A percentile compares a stretch with the other conserved stretches of the same genome.
Evolutionary conservation across 2,888 invertebrate genomes (phyloP).

Genomic region (Tetropium fuscum): DNA sequence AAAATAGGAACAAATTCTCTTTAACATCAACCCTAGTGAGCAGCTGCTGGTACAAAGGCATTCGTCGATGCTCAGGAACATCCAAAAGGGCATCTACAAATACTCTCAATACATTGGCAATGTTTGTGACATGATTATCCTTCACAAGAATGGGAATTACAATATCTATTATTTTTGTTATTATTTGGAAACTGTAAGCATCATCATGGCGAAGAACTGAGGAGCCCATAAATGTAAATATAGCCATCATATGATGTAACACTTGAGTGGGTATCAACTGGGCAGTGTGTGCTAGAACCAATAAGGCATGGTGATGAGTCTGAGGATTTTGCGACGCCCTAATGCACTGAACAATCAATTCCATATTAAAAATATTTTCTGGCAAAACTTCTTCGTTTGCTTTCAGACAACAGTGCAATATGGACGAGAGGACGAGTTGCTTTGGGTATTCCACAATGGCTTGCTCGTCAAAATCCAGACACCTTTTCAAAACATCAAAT

Average conservation of each 20-base stretch:
- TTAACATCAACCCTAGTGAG: slow-evolving; percentile 77
- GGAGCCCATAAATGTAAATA: slow-evolving; percentile 98
- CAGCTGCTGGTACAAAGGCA: slow-evolving; percentile 83
- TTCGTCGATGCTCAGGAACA: slow-evolving; percentile 92
- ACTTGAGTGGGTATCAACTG: slow-evolving; percentile 85
- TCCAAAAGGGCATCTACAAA: slow-evolving; percentile 93
- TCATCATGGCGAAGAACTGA: slow-evolving; percentile 94
- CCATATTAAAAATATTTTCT: slow-evolving; percentile 73
- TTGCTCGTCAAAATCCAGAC: slow-evolving; percentile 85
- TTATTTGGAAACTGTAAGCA: slow-evolving; percentile 94
- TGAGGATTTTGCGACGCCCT: slow-evolving; percentile 93
- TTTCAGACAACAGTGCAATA: slow-evolving; percentile 79
- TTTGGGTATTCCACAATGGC: slow-evolving; percentile 88
- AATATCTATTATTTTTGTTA: slow-evolving; percentile 89
- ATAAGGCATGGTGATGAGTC: slow-evolving; percentile 93
- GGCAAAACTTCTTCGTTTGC: slow-evolving; percentile 69
- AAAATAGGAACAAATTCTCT: slow-evolving; percentile 78
- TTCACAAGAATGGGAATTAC: slow-evolving; percentile 83
- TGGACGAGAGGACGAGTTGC: slow-evolving; percentile 83
- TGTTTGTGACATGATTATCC: slow-evolving; percentile 59
- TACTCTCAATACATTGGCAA: slow-evolving; percentile 80
- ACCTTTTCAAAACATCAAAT: slow-evolving; percentile 83
- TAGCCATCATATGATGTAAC: slow-evolving; percentile 93
- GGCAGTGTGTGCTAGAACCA: slow-evolving; percentile 85
- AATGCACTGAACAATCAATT: slow-evolving; percentile 88